phyloP scores from a whole-genome alignment of 1,140 invertebrate species.

The Neodiprion fabricii region DNA sequence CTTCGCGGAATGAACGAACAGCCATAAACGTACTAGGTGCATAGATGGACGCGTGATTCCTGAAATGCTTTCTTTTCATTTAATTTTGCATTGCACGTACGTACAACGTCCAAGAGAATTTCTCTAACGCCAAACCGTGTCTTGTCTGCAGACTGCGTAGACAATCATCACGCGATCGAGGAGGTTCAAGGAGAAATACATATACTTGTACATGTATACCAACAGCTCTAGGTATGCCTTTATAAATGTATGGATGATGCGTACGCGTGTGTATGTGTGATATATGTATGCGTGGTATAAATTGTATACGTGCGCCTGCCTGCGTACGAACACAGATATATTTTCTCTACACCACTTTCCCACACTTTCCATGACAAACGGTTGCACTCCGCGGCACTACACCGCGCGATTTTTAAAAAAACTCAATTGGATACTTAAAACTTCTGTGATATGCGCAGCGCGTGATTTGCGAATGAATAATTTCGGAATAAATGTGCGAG shows the following conservation, averaged over 20 bases:
- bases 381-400: constrained; percentile 15
- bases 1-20: not conserved
- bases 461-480: constrained; percentile 3
- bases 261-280: not conserved
- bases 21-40: not conserved
- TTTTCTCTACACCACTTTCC: constrained; percentile 57
- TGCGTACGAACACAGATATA: constrained; percentile 43
- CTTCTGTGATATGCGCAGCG: too few relatives aligned
- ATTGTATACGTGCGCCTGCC: constrained; percentile 23
- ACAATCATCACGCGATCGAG: not conserved
- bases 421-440: too few relatives aligned
- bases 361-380: constrained; percentile 55
- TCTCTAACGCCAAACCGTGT: constrained; percentile 9
- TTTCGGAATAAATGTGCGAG: not conserved
- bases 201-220: not conserved
- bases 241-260: too few relatives aligned
- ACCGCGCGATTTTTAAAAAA: too few relatives aligned
- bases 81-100: constrained; percentile 32
- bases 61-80: constrained; percentile 28
- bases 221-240: too few relatives aligned
- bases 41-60: not conserved
- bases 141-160: not conserved
- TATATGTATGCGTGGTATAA: not conserved
- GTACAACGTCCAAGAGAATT: constrained; percentile 27
- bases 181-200: constrained; percentile 1